Conservation (phyloP, 2,113 vertebrate species). For the Hoplias malabaricus region DNA sequence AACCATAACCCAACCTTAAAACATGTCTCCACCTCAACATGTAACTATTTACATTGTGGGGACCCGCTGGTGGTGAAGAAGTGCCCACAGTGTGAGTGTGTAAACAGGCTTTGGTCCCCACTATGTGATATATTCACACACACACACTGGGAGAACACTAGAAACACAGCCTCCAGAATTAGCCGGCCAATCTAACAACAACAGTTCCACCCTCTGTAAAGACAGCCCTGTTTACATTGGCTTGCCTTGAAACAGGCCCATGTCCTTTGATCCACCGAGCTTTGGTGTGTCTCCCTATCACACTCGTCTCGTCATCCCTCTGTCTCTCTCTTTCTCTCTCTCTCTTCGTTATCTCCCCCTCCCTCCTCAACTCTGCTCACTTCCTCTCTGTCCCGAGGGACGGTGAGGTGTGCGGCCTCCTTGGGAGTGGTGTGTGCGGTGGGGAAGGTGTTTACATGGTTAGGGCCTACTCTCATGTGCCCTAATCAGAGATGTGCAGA, state of each 20-base stretch:
- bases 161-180: constrained; percentile 53
- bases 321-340: constrained; percentile 55
- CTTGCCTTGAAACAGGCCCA: constrained; percentile 39
- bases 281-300: constrained; percentile 61
- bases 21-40: no score
- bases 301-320: constrained; percentile 39
- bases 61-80: no score
- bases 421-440: constrained; percentile 44
- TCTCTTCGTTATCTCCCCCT: constrained; percentile 58
- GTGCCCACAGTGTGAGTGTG: no score
- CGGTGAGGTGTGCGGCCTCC: constrained; percentile 57
- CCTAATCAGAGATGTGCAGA: constrained; percentile 62
- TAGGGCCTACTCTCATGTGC: constrained; percentile 64
- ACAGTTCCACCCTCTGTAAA: constrained; percentile 45
- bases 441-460: constrained; percentile 72
- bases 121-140: not conserved
- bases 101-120: no score
- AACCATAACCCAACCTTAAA: not conserved
- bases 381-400: constrained; percentile 68
- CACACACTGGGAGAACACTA: constrained; percentile 17
- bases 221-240: constrained; percentile 65
- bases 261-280: constrained; percentile 62
- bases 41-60: no score
- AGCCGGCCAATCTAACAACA: constrained; percentile 59
- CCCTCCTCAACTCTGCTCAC: constrained; percentile 59